Percentiles rank a stretch among this genome's conserved stretches.
phyloP scores from a whole-genome alignment of 2,113 vertebrate species.

The Burhinus oedicnemus region DNA sequence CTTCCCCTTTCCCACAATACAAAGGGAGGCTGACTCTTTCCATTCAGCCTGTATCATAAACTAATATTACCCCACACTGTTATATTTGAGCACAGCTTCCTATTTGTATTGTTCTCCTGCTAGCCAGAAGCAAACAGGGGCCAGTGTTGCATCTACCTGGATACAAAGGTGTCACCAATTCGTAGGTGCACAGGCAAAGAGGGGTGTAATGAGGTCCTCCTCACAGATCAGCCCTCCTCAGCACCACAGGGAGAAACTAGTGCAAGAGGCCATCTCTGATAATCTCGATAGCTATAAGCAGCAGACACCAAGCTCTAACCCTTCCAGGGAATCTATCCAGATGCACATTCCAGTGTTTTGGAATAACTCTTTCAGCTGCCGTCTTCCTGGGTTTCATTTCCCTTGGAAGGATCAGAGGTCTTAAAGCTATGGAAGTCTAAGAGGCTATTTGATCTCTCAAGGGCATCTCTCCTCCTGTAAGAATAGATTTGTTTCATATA shows the following conservation, averaged over 20 bases:
- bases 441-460: not conserved
- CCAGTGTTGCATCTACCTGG: not conserved
- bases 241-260: not conserved
- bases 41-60: not conserved
- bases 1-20: not conserved
- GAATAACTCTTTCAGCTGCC: not conserved
- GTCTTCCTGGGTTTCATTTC: not conserved
- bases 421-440: not conserved
- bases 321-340: not conserved
- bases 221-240: not conserved
- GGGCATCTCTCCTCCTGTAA: not conserved
- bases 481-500: not conserved
- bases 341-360: not conserved
- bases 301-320: not conserved
- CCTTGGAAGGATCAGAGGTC: not conserved
- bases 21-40: not conserved
- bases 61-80: not conserved
- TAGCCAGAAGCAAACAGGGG: not conserved
- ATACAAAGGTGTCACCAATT: not conserved
- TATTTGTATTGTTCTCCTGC: not conserved
- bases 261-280: not conserved
- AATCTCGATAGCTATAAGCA: not conserved
- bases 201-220: not conserved
- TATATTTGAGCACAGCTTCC: not conserved
- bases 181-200: not conserved